phyloP scores from a whole-genome alignment of 2,888 invertebrate genomes.

The Lingula anatina region DNA sequence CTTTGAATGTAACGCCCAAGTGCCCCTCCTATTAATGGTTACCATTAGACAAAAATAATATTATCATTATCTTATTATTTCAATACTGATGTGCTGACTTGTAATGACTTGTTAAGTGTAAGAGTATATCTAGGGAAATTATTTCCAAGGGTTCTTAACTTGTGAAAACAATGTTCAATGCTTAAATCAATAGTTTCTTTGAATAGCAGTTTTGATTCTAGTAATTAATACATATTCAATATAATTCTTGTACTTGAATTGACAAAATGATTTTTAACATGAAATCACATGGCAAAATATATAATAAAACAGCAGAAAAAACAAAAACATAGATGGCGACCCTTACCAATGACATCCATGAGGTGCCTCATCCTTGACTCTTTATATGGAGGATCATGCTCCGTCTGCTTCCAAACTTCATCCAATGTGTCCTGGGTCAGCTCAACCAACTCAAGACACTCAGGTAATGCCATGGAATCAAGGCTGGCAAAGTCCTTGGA shows the following conservation, averaged over 20 bases:
- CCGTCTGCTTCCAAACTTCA: conserved; percentile 81
- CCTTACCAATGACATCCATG: conserved; percentile 72
- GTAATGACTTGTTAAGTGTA: too few species aligned
- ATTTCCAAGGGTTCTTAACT: too few species aligned
- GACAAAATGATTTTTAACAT: too few species aligned
- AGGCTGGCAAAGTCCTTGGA: conserved; percentile 59
- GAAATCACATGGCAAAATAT: too few species aligned
- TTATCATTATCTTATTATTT: neutral
- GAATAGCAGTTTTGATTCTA: too few species aligned
- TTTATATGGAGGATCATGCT: conserved; percentile 65
- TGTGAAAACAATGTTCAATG: too few species aligned
- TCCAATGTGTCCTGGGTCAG: conserved; percentile 79
- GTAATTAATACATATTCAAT: too few species aligned
- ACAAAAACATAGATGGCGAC: too few species aligned
- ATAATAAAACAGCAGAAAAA: too few species aligned
- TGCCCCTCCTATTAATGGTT: conserved; percentile 29
- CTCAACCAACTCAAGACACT: conserved; percentile 75
- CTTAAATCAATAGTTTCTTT: too few species aligned
- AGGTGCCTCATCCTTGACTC: conserved; percentile 81
- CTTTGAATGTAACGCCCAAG: conserved; percentile 50
- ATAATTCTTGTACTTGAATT: too few species aligned
- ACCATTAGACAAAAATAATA: neutral
- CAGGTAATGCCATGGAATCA: conserved; percentile 49
- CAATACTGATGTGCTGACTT: neutral
- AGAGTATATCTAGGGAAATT: too few species aligned